Evolutionary conservation across 2,888 invertebrate species (phyloP).

Genomic region (Rambutsinella grinnellia): DNA sequence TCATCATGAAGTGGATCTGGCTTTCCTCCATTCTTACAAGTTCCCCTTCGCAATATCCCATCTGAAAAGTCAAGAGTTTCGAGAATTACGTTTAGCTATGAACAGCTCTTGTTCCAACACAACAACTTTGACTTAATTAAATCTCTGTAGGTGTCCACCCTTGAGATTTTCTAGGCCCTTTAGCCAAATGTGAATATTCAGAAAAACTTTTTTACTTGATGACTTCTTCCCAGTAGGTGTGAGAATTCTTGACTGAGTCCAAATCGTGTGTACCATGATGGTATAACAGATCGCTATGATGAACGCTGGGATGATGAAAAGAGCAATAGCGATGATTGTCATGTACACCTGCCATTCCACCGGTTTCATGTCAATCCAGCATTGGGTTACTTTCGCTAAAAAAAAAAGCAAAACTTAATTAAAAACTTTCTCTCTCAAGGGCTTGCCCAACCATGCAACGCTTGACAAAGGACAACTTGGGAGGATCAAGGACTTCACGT

Average conservation of each 20-base stretch:
- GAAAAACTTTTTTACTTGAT: conserved; percentile 51
- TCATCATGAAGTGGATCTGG: conserved; percentile 64
- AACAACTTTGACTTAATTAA: too few species aligned
- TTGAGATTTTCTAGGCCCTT: too few species aligned
- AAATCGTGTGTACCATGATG: conserved; percentile 91
- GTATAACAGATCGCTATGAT: conserved; percentile 83
- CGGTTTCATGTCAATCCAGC: conserved; percentile 87
- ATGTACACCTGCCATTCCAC: conserved; percentile 91
- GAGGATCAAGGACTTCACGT: too few species aligned
- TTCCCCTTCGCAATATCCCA: conserved; percentile 57
- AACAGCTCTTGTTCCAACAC: too few species aligned
- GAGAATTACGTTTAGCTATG: too few species aligned
- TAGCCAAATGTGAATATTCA: too few species aligned
- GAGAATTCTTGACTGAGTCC: conserved; percentile 84
- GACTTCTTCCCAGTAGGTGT: conserved; percentile 68
- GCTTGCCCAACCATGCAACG: too few species aligned
- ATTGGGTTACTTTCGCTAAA: conserved; percentile 75
- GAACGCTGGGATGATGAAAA: conserved; percentile 83
- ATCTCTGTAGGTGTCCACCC: too few species aligned
- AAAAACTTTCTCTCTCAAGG: too few species aligned
- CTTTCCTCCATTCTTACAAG: conserved; percentile 37
- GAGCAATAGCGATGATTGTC: conserved; percentile 82
- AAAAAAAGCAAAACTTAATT: background rate
- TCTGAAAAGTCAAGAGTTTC: too few species aligned
- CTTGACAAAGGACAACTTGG: too few species aligned